Base-by-base conservation (phyloP, 2,113 vertebrate genomes). In the Orientallactaga bullata region DNA sequence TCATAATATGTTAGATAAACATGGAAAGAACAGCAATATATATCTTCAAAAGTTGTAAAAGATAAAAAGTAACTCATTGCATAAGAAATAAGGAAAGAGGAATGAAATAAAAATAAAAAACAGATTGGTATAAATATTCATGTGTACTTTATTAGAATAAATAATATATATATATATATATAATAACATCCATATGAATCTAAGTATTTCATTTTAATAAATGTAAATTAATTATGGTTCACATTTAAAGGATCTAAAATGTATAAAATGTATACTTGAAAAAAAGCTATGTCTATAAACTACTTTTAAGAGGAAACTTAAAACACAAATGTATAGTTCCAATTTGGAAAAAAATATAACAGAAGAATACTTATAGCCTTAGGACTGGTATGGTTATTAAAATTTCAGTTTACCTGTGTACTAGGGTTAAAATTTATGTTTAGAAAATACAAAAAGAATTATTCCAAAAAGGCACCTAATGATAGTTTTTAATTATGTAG, bases 231-330 rank as follows among this genome's bases (percentile, higher is more conserved):
- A 79, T 87, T 35, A 37, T 0, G 35, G 13, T 71, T 7, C 61
- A 32, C 28, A 87, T 88, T 86, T 85, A 88, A 95, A 88, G n/a
- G 13, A 42, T n/a, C 80, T 74, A 47, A 84, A 74, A 17, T 58
- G 5, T 55, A 65, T 28, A 28, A 10, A 24, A 74, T 21, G 7
- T 9, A 51, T 26, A 84, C 32, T 23, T 17, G 58, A 81, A 74
- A 61, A 30, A 51, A 21, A 16, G 12, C 24, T 51, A 16, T 82
- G 58, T 23, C 3, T 85, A 3, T 11, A 80, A 0, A 71, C 5
- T 63, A 58, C 39, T 73, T 83, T 65, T 7, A 65, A 76, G n/a
- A 63, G 30, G 65, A 74, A 79, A 47, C 3, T 4, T 73, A 60
- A 89, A 91, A 30, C 5, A 82, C 9, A 78, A 80, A 24, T 51